phyloP scores from a whole-genome alignment of 2,797 vertebrate species.

The Dermochelys coriacea region DNA sequence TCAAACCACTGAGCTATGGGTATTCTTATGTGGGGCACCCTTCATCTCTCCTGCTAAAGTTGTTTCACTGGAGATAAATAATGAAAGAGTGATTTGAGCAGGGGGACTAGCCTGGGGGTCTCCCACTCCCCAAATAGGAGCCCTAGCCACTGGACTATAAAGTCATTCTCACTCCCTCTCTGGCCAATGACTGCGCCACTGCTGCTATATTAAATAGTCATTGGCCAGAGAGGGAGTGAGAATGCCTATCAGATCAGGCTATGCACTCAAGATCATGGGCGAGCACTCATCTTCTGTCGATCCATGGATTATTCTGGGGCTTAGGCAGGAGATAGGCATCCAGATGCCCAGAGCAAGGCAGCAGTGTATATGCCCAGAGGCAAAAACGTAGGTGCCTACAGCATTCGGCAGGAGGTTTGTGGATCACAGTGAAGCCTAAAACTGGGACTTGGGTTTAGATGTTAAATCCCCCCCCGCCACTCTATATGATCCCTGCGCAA shows the following conservation, averaged over 20 bases:
- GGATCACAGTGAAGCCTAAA: not conserved
- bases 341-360: not conserved
- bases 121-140: not conserved
- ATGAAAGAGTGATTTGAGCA: not conserved
- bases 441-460: not conserved
- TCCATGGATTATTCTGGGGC: not conserved
- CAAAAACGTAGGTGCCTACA: not conserved
- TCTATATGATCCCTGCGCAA: not conserved
- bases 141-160: not conserved
- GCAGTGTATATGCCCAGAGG: not conserved
- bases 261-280: not conserved
- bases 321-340: not conserved
- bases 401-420: not conserved
- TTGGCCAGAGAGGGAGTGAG: not conserved
- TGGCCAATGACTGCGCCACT: not conserved
- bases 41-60: not conserved
- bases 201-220: not conserved
- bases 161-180: not conserved
- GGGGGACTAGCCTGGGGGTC: not conserved
- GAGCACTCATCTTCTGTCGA: not conserved
- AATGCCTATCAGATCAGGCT: no score
- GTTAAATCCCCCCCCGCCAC: not conserved
- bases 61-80: not conserved
- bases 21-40: not conserved
- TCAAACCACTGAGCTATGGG: not conserved